Base-by-base conservation (phyloP, 1,140 invertebrate species). In the Lordiphosa clarofinis region DNA sequence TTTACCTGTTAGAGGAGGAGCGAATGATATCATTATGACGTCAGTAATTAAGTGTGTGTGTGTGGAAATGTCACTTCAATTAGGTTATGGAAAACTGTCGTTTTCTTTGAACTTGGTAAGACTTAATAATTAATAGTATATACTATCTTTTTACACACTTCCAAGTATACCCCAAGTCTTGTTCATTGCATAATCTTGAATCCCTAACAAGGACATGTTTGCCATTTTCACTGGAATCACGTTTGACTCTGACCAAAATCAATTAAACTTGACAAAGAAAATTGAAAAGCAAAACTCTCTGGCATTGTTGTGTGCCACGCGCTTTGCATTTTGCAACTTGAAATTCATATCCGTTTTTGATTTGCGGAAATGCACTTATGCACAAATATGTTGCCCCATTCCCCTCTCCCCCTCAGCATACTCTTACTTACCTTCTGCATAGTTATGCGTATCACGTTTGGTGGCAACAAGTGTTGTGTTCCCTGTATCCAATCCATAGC, bases 291-390 rank as follows among this genome's bases (percentile, higher is more conserved):
- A 1, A 46, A 19, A 38, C 39, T 11, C 28, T n/a, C 7, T 19
- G n/a, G n/a, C 44, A 4, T 33, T 19, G 15, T 66, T 67, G 44
- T 57, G 46, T 38, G 63, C 63, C 36, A 68, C 56, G 50, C 56
- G 67, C 70, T 56, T 57, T 58, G 52, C 46, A 37, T 48, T 68
- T 42, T 42, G n/a, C 35, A 3, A 21, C 21, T 21, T 21, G 21
- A 3, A 21, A 21, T 4, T 21, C 48, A 76, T 58, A 73, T 84
- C 78, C 78, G 73, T 10, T 73, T 84, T 78, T 75, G 78, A 78
- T 84, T 84, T 21, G 73, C 79, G 78, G 79, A 84, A 84, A 71
- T 84, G 73, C 69, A 78, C 44, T 81, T 81, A 56, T 79, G 61
- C 52, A 21, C 31, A 31, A 36, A 15, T n/a, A 11, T 7, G n/a